Base-by-base conservation (phyloP, 1,140 invertebrate species). In the Camponotus vicinus region DNA sequence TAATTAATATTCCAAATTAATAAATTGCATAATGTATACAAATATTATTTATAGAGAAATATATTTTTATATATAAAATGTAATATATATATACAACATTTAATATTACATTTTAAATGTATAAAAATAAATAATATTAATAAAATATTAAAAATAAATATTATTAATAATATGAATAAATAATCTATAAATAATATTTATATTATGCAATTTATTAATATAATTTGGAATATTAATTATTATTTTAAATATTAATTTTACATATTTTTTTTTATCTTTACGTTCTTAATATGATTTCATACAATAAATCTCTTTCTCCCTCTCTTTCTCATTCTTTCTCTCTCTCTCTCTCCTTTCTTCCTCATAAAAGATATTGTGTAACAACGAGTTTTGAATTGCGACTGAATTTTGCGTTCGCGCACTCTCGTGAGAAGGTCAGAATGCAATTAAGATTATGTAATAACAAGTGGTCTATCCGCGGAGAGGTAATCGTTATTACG, bases 361-460 rank as follows among this genome's bases (percentile, higher is more conserved):
- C 57, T 37, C 37, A n/a, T 27, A n/a, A 7, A 27, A 55, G 13
- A 27, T 59, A 37, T 73, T 73, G 11, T 6, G 18, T 42, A 55
- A 61, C n/a, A 77, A n/a, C n/a, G 6, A 34, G 27, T 40, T 57
- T 66, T 11, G 21, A 77, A 42, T 11, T 40, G 34, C 55, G 34
- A 32, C 11, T 6, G 49, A 37, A 55, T 34, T 15, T 59, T 61
- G 3, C 34, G 8, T 11, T 13, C n/a, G 15, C 49, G 55, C 49
- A 40, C 40, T 59, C 32, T 45, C 27, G 52, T 1, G 37, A 79
- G 21, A 55, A 37, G 42, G 77, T 57, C 66, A 27, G 11, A 32
- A 37, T 42, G 71, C 70, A 80, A 83, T 78, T 69, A 86, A 67
- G 27, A 67, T 89, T 89, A 67, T 61, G 49, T 86, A 52, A 52